These are phyloP conservation scores for Macroglossus sobrinus DNA, from an alignment of 2,113 vertebrate genomes.

Conservation along the genomic window DNA sequence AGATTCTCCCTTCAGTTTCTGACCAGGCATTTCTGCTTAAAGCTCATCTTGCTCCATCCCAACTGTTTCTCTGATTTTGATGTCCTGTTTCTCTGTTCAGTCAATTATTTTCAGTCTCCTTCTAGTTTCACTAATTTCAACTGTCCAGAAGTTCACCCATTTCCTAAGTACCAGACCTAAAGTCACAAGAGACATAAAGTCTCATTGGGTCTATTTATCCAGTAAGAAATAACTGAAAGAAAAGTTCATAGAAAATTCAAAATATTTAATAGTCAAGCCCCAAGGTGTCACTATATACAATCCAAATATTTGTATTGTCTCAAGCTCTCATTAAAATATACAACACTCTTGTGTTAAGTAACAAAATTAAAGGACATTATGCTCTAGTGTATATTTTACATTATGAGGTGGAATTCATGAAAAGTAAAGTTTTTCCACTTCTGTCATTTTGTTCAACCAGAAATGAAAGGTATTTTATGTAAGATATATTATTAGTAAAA, in stretches of 20 bases:
- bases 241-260: slow-evolving; percentile 32
- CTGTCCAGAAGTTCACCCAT: not conserved
- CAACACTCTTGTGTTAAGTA: not conserved
- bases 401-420: not conserved
- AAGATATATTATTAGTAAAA: slow-evolving; percentile 11
- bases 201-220: not conserved
- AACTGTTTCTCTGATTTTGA: not conserved
- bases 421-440: not conserved
- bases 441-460: slow-evolving; percentile 36
- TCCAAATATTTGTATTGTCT: not conserved
- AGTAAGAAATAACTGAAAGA: slow-evolving; percentile 10
- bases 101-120: slow-evolving; percentile 11
- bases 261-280: not conserved
- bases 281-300: not conserved
- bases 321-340: slow-evolving; percentile 11
- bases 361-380: slow-evolving; percentile 10
- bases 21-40: not conserved
- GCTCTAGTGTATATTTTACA: not conserved
- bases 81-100: not conserved
- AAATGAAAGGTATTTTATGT: slow-evolving; percentile 3
- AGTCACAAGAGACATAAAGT: not conserved
- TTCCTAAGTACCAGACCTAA: not conserved
- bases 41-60: not conserved
- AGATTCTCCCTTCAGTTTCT: slow-evolving; percentile 15
- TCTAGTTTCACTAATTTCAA: not conserved